Percentiles rank a stretch among this genome's conserved stretches.
phyloP scores from a whole-genome alignment of 2,888 invertebrate species.

The Harpagoxenus sublaevis region DNA sequence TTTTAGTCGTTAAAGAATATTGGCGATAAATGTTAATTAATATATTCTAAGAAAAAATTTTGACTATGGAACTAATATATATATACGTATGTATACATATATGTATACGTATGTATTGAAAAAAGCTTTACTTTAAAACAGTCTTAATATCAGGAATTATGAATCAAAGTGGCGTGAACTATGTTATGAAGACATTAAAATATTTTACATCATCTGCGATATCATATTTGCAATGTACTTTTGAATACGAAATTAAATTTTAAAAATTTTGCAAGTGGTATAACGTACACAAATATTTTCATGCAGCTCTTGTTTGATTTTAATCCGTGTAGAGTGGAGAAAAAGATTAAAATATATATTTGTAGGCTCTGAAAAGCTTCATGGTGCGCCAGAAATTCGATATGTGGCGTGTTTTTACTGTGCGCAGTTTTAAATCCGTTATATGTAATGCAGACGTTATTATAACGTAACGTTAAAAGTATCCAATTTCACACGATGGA shows the following conservation, averaged over 20 bases:
- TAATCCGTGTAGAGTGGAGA: constrained; percentile 46
- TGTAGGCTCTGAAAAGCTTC: constrained; percentile 46
- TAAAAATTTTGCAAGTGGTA: constrained; percentile 39
- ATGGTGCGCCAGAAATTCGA: constrained; percentile 48
- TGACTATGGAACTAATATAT: neutral
- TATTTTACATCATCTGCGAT: constrained; percentile 2
- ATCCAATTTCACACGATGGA: constrained; percentile 30
- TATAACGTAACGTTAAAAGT: constrained; percentile 48
- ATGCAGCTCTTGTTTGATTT: constrained; percentile 45
- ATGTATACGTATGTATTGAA: neutral
- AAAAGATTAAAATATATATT: constrained; percentile 54
- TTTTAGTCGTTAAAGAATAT: neutral
- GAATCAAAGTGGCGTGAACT: neutral
- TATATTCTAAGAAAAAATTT: neutral
- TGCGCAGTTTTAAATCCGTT: constrained; percentile 45
- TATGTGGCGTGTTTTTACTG: constrained; percentile 48
- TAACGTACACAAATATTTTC: constrained; percentile 41
- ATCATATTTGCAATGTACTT: constrained; percentile 45
- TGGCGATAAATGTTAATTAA: neutral
- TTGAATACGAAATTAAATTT: constrained; percentile 50
- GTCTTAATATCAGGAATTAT: neutral
- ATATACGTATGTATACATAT: neutral
- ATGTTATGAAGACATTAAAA: constrained; percentile 27
- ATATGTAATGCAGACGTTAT: constrained; percentile 51
- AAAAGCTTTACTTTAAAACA: constrained; percentile 5